Percentiles rank a stretch among this genome's conserved stretches.
Evolutionary conservation across 2,888 invertebrate species (phyloP).

Genomic region (Helleia helle): DNA sequence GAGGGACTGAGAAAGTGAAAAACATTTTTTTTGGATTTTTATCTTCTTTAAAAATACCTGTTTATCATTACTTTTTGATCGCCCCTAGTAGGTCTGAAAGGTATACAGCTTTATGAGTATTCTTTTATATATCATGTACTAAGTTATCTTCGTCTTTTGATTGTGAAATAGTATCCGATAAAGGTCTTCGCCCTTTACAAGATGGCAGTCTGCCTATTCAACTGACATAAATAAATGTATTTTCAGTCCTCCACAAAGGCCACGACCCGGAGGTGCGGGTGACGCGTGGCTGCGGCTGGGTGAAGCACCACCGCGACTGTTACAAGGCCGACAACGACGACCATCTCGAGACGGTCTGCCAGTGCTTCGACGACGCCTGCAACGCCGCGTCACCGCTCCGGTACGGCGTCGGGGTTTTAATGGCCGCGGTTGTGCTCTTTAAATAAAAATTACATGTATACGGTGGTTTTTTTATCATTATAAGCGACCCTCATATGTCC

Average conservation of each 20-base stretch:
- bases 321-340: slow-evolving; percentile 77
- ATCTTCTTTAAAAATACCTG: too few species aligned
- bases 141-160: too few species aligned
- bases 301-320: slow-evolving; percentile 58
- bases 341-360: slow-evolving; percentile 76
- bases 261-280: slow-evolving; percentile 61
- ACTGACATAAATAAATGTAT: background rate
- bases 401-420: slow-evolving; percentile 14
- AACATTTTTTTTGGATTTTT: too few species aligned
- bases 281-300: slow-evolving; percentile 78
- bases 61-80: too few species aligned
- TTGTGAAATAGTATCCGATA: too few species aligned
- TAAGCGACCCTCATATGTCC: background rate
- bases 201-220: too few species aligned
- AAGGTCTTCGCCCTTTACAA: too few species aligned
- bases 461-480: background rate
- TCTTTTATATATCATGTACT: too few species aligned
- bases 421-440: slow-evolving; percentile 10
- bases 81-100: too few species aligned
- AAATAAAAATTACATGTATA: slow-evolving; percentile 6
- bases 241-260: slow-evolving; percentile 50
- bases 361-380: slow-evolving; percentile 77
- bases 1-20: too few species aligned
- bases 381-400: slow-evolving; percentile 36
- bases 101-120: too few species aligned